phyloP scores from a whole-genome alignment of 2,113 vertebrate genomes.

The Rhagologus leucostigma region DNA sequence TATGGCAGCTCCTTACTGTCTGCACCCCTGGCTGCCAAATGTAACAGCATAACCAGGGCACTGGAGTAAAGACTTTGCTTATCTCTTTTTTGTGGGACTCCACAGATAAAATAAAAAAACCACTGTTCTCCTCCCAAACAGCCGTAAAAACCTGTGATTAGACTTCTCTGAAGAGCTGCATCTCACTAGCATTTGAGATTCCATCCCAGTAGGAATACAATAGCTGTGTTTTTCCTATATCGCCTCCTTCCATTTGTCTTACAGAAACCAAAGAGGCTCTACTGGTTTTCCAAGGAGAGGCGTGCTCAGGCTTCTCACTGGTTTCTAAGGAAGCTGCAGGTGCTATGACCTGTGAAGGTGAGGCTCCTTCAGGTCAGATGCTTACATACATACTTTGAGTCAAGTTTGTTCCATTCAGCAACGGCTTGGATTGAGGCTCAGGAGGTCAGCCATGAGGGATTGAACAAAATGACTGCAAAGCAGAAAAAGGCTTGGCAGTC shows the following conservation, averaged over 20 bases:
- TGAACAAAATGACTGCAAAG: neutral
- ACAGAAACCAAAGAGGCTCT: neutral
- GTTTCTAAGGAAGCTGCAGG: neutral
- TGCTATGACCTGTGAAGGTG: neutral
- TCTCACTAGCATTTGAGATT: neutral
- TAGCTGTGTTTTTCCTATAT: neutral
- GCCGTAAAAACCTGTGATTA: neutral
- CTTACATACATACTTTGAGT: neutral
- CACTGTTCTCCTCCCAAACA: neutral
- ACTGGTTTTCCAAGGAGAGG: neutral
- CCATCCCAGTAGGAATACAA: neutral
- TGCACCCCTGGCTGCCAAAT: neutral
- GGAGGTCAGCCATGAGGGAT: fast-evolving
- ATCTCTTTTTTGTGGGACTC: neutral
- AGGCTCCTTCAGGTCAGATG: neutral
- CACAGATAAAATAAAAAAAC: neutral
- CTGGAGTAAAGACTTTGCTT: neutral
- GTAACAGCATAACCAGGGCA: neutral
- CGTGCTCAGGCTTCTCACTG: neutral
- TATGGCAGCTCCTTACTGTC: neutral
- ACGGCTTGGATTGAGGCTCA: neutral
- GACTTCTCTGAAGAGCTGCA: neutral
- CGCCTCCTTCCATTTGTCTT: neutral
- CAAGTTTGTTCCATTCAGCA: neutral
- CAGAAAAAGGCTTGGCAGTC: neutral